Base-by-base conservation (phyloP, 2,888 invertebrate genomes). In the Thereva unica region DNA sequence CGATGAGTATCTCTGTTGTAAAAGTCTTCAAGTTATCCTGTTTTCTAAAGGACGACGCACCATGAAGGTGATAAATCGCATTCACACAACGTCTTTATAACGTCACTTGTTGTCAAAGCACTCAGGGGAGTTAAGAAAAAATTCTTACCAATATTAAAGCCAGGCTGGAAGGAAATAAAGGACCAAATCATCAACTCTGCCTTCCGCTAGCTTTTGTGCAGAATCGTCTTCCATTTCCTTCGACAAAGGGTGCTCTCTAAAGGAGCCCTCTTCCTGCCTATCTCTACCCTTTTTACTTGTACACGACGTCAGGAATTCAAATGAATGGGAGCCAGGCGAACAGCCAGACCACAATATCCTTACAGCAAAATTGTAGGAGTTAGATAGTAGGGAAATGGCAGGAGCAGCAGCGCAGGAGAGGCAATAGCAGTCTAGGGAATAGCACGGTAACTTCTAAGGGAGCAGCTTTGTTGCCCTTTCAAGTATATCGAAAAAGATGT, bases 11-110 rank as follows among this genome's bases (percentile, higher is more conserved):
- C 23, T 23, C 23, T 23, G 23, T 23, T 23, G 23, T 23, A 23
- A 23, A 23, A 23, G 23, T 44, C 42, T 42, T 37, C 10, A 12
- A 57, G 4, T 57, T 35, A 10, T 45, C 35, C 34, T 12, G 4
- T 10, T 47, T 59, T 47, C 47, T 10, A 23, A 9, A 45, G 41
- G 47, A 37, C n/a, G 37, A 35, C 37, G 47, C 47, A 59, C 23
- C 45, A 23, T 23, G 23, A 59, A 59, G 57, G 57, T 59, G 57
- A 59, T 59, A 59, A 59, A 59, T 59, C 47, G 57, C 47, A 47
- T 59, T 59, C 47, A 41, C n/a, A 8, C 8, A 59, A 47, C 38
- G 35, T 47, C 5, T 59, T 59, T 59, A n/a, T 59, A 45, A 23
- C 47, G 35, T 37, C 5, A 37, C 37, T 47, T 44, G 56, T 56